A percentile compares a stretch with the other conserved stretches of the same genome.
Evolutionary conservation across 2,888 invertebrate species (phyloP).

Genomic region (Dioctria linearis): DNA sequence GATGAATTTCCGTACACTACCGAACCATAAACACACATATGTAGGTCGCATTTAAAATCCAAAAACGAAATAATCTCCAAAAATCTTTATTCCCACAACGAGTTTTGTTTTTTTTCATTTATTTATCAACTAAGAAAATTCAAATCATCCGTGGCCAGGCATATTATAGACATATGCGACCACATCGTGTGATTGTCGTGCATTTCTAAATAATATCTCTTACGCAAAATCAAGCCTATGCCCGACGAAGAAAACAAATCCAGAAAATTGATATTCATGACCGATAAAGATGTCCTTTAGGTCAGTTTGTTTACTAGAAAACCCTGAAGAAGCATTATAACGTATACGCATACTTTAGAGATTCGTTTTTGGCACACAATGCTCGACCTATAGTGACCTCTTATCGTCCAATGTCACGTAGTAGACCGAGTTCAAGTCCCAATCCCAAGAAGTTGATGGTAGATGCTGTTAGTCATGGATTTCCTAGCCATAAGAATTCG

Average conservation of each 20-base stretch:
- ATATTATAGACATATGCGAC: not conserved
- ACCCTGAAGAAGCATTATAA: not conserved
- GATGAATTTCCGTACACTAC: too few relatives aligned
- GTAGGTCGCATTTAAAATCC: too few relatives aligned
- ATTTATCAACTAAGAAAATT: too few relatives aligned
- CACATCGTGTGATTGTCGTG: not conserved
- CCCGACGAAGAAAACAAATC: conserved; percentile 48
- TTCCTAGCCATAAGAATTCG: conserved; percentile 32
- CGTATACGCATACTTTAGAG: conserved; percentile 4
- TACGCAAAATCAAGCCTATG: conserved; percentile 62
- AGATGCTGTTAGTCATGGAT: conserved; percentile 35
- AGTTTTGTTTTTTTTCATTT: too few relatives aligned
- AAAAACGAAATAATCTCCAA: too few relatives aligned
- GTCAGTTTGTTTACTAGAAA: conserved; percentile 12
- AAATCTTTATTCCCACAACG: too few relatives aligned
- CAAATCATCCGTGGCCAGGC: too few relatives aligned
- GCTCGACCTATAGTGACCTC: not conserved
- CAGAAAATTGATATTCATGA: conserved; percentile 55
- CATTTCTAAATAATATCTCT: not conserved
- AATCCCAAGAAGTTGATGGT: conserved; percentile 37
- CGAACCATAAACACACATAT: too few relatives aligned
- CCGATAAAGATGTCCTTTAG: conserved; percentile 50
- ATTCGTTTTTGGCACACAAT: not conserved
- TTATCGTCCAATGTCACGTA: conserved; percentile 32
- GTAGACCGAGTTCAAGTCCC: conserved; percentile 12